A percentile compares a stretch with the other conserved stretches of the same genome.
phyloP scores from a whole-genome alignment of 2,888 invertebrate genomes.

The Eilema depressum region DNA sequence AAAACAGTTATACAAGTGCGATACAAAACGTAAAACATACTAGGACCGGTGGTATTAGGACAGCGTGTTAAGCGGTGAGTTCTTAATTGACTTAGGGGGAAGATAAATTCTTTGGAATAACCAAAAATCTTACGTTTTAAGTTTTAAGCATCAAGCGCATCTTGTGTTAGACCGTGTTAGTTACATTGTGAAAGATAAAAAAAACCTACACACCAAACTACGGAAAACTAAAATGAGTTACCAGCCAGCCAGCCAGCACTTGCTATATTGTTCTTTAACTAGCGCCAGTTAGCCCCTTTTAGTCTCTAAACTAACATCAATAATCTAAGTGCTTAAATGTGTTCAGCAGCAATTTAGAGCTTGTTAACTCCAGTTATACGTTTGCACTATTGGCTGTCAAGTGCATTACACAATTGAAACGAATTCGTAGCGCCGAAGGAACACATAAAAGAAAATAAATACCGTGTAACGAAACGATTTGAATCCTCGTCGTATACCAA shows the following conservation, averaged over 20 bases:
- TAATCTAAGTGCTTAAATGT: constrained; percentile 35
- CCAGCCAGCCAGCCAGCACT: constrained; percentile 7
- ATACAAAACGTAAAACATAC: background rate
- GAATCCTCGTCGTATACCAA: constrained; percentile 82
- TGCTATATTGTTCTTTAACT: constrained; percentile 12
- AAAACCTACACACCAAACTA: background rate
- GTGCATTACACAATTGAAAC: constrained; percentile 45
- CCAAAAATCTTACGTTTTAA: background rate
- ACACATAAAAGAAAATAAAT: constrained; percentile 62
- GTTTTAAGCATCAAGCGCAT: background rate
- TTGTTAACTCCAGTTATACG: constrained; percentile 38
- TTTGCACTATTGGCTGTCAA: constrained; percentile 40
- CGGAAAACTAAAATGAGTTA: background rate
- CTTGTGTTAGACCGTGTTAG: too few species aligned
- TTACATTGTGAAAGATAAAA: background rate
- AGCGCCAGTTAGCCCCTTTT: constrained; percentile 11
- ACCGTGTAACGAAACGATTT: constrained; percentile 85
- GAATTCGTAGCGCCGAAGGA: constrained; percentile 41
- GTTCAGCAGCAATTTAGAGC: constrained; percentile 35
- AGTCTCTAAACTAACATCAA: constrained; percentile 23
- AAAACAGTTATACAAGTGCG: background rate
- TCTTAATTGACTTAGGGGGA: background rate
- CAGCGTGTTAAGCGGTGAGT: background rate
- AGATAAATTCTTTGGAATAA: background rate
- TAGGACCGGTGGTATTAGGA: background rate